Percentiles rank a stretch among this genome's conserved stretches.
phyloP scores from a whole-genome alignment of 2,888 invertebrate species.

The Caenorhabditis imperialis region DNA sequence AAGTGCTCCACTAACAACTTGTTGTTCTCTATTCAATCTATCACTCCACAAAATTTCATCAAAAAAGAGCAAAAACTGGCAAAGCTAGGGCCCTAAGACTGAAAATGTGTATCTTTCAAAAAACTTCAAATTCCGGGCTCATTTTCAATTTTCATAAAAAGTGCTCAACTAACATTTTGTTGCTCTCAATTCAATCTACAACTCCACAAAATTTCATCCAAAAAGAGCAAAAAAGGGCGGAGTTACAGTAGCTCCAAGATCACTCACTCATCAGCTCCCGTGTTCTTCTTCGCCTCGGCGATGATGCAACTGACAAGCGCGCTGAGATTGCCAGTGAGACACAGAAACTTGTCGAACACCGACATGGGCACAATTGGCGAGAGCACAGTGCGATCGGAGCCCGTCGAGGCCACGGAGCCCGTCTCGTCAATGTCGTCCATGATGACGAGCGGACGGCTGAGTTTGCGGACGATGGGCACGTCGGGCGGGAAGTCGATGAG shows the following conservation, averaged over 20 bases:
- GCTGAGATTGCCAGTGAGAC: slow-evolving; percentile 71
- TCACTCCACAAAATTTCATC: no score
- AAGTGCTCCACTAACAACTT: no score
- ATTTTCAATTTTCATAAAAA: no score
- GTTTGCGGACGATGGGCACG: slow-evolving; percentile 40
- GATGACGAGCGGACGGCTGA: slow-evolving; percentile 33
- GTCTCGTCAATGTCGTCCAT: slow-evolving; percentile 40
- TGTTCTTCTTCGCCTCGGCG: slow-evolving; percentile 74
- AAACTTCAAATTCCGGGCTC: no score
- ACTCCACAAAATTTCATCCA: neutral
- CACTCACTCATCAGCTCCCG: slow-evolving; percentile 76
- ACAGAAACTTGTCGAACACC: slow-evolving; percentile 49
- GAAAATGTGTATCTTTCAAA: no score
- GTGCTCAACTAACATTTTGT: no score
- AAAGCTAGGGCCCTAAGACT: no score
- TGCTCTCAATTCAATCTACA: no score
- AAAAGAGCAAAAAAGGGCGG: neutral
- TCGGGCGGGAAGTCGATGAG: slow-evolving; percentile 28
- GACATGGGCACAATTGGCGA: slow-evolving; percentile 44
- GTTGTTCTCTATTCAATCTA: no score
- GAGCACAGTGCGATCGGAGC: slow-evolving; percentile 35
- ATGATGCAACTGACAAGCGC: slow-evolving; percentile 73
- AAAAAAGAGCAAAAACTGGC: no score
- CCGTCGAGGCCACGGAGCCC: slow-evolving; percentile 18
- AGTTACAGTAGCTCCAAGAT: no score